Conservation (phyloP, 2,113 vertebrate genomes). For the Microtus ochrogaster region DNA sequence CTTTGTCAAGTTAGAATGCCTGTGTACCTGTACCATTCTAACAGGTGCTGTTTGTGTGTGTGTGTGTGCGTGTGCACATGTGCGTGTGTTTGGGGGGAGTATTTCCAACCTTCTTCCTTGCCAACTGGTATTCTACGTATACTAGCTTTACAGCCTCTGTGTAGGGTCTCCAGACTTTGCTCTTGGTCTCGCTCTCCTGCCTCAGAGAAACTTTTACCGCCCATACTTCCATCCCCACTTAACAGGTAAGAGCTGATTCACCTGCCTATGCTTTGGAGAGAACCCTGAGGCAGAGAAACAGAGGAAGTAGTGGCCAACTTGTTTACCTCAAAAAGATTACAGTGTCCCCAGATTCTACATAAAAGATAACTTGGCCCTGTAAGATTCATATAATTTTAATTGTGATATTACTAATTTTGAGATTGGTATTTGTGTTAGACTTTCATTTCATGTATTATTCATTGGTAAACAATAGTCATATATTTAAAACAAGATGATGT, state of each 20-base stretch:
- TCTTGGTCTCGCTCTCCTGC: background rate
- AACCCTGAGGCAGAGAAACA: background rate
- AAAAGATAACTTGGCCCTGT: background rate
- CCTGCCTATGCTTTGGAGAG: background rate
- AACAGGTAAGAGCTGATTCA: background rate
- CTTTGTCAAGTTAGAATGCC: background rate
- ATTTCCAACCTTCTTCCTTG: background rate
- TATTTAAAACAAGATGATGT: background rate
- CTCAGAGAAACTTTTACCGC: background rate
- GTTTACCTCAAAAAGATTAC: background rate
- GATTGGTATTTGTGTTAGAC: background rate
- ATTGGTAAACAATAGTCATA: background rate
- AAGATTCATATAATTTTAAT: background rate
- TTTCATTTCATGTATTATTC: constrained; percentile 1
- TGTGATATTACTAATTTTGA: constrained; percentile 24
- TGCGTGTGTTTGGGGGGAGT: background rate
- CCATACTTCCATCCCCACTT: too few relatives aligned
- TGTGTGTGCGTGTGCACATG: background rate
- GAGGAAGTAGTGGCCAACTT: background rate
- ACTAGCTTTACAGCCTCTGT: background rate
- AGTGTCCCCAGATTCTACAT: background rate
- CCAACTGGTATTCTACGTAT: background rate
- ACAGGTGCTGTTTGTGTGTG: background rate
- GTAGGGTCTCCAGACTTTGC: background rate
- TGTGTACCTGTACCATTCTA: background rate